Base-by-base conservation (phyloP, 2,113 vertebrate species). In the Chaetura pelagica region DNA sequence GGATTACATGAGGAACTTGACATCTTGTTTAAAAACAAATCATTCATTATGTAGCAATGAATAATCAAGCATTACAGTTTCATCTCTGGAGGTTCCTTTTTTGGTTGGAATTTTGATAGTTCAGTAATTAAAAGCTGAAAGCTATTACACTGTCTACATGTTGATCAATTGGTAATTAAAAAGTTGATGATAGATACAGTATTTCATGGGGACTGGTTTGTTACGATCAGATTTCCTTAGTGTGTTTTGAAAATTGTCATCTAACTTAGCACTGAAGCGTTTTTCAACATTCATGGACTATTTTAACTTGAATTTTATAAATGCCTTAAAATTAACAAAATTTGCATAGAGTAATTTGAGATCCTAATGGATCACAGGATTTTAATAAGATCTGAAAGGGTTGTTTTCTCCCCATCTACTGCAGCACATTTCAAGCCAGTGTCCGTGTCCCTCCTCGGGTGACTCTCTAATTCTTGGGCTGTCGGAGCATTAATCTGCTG, bases 1-100 rank as follows among this genome's bases (percentile, higher is more conserved):
- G 97, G 98, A 96, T 97, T 97, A 92, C 96, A 94, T 54, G 74
- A 94, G 97, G 95, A 97, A 95, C 94, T 96, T 95, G 97, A 97
- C 95, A 93, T 97, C 97, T 97, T 97, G 95, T 97, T 97, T 96
- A 96, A 97, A 97, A 97, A 97, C 97, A 97, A 97, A 97, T 97
- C 96, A 96, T 97, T 97, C 97, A 97, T 97, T 97, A 96, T 97
- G 95, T 97, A 95, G 94, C 95, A 77, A 82, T 95, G 97, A 98
- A 97, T 98, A 98, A 98, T 97, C 97, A 98, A 97, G 96, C 97
- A 95, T 97, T 97, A 89, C 93, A 80, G 84, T 96, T 97, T 94
- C 95, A 97, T 84, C 98, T 98, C 97, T 97, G 97, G 97, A 97
- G 98, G 97, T 97, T 92, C 96, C 94, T 89, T 97, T 97, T 97